Conservation (phyloP, 2,797 vertebrate genomes). For the Decapterus maruadsi region DNA sequence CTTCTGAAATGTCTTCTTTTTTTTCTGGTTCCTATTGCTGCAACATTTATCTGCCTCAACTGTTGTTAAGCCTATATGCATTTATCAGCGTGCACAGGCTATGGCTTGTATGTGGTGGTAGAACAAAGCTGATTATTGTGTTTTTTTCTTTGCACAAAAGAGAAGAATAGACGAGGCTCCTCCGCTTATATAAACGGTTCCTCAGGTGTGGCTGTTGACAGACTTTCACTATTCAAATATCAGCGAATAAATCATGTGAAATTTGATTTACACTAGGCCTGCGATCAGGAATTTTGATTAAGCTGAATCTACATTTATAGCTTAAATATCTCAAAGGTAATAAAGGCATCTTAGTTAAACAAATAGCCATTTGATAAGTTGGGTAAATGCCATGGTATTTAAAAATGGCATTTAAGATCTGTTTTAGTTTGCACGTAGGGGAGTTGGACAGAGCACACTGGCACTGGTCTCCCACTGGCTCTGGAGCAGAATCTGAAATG, state of each 20-base stretch:
- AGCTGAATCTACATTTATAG: constrained; percentile 59
- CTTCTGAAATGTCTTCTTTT: constrained; percentile 8
- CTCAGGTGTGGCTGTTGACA: constrained; percentile 67
- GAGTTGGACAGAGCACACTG: constrained; percentile 42
- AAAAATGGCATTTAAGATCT: constrained; percentile 53
- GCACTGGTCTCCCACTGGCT: constrained; percentile 42
- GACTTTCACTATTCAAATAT: constrained; percentile 66
- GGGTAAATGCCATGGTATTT: constrained; percentile 62
- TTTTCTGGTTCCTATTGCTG: background rate
- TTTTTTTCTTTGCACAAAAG: constrained; percentile 33
- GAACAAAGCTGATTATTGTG: constrained; percentile 44
- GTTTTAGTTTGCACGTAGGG: constrained; percentile 45
- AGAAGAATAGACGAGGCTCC: constrained; percentile 21
- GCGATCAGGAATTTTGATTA: constrained; percentile 54
- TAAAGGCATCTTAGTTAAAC: constrained; percentile 53
- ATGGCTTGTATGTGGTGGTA: constrained; percentile 34
- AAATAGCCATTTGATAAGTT: constrained; percentile 57
- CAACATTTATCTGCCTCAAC: constrained; percentile 7
- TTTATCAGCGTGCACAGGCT: constrained; percentile 45
- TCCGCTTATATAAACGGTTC: constrained; percentile 38
- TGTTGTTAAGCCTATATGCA: constrained; percentile 47
- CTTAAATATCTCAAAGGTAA: constrained; percentile 56
- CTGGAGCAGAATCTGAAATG: constrained; percentile 56
- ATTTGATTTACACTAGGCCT: constrained; percentile 52
- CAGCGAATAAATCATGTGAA: constrained; percentile 62